Base-by-base conservation (phyloP, 2,797 vertebrate genomes). In the Xenopus petersii region DNA sequence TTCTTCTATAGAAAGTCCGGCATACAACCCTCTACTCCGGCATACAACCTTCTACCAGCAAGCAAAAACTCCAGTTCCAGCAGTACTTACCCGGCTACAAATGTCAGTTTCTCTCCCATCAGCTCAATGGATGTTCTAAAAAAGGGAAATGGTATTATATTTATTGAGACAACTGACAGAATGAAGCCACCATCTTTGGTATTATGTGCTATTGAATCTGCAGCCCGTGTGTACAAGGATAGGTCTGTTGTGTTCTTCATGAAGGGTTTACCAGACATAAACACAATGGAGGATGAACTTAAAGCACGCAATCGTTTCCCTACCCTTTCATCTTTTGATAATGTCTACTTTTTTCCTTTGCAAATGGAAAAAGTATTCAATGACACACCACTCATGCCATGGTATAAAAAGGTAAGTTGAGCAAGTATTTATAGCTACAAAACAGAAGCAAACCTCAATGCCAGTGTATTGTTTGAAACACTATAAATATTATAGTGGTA, bases 141-240 rank as follows among this genome's bases (percentile, higher is more conserved):
- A 21, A 21, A 21, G 21, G 21, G 21, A 21, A 21, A 21, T 21
- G 21, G 83, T 75, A 89, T 92, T 10, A 85, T 92, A 70, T 91
- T 92, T 68, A 74, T 92, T 74, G 91, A 92, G 81, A 92, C 87
- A 0, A 89, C 89, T 0, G 86, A 91, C 58, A 87, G 82, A 1
- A 54, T 83, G 55, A 84, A 90, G 67, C 89, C 87, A 0, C 62
- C 86, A 2, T 80, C 86, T 0, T 75, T 92, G 71, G 87, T 90
- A 63, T 87, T 87, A 5, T 92, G 91, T 47, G 88, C 90, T 0
- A 84, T 92, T 71, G 91, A 92, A 58, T 92, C 91, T 1, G 89
- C 90, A 0, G 87, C 91, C 67, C 85, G 82, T 67, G 84, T 84
- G 10, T 92, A 92, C 33, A 81, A 75, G 0, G 79, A 86, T 24